Evolutionary conservation across 2,797 vertebrate species (phyloP), one percentile per base, ranked within the genome.

Genomic region (Enteromius paludinosus): DNA sequence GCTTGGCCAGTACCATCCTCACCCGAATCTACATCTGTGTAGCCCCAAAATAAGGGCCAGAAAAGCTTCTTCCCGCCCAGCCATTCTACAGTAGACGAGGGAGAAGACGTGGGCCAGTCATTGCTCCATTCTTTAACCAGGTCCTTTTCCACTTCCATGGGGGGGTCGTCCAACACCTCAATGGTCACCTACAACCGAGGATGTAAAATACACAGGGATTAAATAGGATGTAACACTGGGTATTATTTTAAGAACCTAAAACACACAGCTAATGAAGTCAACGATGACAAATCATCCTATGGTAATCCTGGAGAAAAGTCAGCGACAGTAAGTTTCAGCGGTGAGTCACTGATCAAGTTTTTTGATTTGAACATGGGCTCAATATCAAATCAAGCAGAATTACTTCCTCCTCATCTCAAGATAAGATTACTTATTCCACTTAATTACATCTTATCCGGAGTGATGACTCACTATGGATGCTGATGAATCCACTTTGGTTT

Each of bases 31-130:
- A 91, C 65, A 45, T 96, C 96, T 0, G 92, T 93, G 89, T 97
- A 97, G 84, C 95, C 94, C 97, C 96, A 97, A 90, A 98, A 97
- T 75, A 98, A 95, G 0, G 97, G 96, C 97, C 96, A 97, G 91
- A 97, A 97, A 74, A 97, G 91, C 86, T 97, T 95, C 88, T 95
- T 96, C 86, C 95, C 91, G 2, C 95, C 94, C 0, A 95, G 65
- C 96, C 95, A 96, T 65, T 95, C 94, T 2, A 96, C 93, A 10
- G 95, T 92, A 0, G 86, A 33, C 56, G 83, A 74, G 43, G 85
- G 35, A 45, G 71, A 81, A n/a, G 85, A 84, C 7, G 38, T 59
- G 30, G 95, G 93, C 97, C 95, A 96, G 82, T 93, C 94, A 76
- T 91, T 94, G 73, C 87, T 94, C 23, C 92, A 91, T 54, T 97